These are phyloP conservation scores for Diaperis boleti DNA, from an alignment of 2,888 invertebrate species.

Conservation along the genomic window DNA sequence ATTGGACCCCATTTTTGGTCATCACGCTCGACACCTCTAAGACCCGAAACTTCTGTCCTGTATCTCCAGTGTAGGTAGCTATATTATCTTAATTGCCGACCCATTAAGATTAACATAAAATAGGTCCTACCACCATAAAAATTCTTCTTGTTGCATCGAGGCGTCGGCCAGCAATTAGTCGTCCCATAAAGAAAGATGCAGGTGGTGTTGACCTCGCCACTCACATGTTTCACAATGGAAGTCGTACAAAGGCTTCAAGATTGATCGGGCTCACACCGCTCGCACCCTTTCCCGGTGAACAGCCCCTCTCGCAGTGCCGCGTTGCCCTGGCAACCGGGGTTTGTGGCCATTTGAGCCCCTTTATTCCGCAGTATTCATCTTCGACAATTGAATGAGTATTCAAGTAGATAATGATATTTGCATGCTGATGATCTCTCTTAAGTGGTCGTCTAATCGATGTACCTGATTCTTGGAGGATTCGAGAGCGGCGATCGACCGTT, in stretches of 20 bases:
- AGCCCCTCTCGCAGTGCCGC: conserved; percentile 47
- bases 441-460: conserved; percentile 54
- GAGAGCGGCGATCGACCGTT: not conserved
- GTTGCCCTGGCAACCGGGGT: conserved; percentile 62
- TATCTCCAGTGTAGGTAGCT: too few relatives aligned
- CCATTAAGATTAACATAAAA: too few relatives aligned
- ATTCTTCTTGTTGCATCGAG: conserved; percentile 1
- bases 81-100: too few relatives aligned
- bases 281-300: conserved; percentile 63
- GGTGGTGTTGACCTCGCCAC: conserved; percentile 4
- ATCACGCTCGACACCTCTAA: too few relatives aligned
- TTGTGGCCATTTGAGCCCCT: conserved; percentile 64
- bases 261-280: conserved; percentile 61
- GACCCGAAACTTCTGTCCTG: too few relatives aligned
- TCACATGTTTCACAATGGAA: conserved; percentile 60
- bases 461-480: conserved; percentile 20
- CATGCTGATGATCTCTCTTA: conserved; percentile 63
- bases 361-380: conserved; percentile 64
- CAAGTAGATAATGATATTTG: conserved; percentile 66
- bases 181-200: conserved; percentile 16
- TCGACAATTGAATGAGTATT: conserved; percentile 66
- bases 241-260: conserved; percentile 62
- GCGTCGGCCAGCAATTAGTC: conserved; percentile 31
- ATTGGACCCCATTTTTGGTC: too few relatives aligned
- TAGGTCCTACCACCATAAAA: conserved; percentile 6